Conservation (phyloP, 2,797 vertebrate genomes). For the Heterohyrax brucei region DNA sequence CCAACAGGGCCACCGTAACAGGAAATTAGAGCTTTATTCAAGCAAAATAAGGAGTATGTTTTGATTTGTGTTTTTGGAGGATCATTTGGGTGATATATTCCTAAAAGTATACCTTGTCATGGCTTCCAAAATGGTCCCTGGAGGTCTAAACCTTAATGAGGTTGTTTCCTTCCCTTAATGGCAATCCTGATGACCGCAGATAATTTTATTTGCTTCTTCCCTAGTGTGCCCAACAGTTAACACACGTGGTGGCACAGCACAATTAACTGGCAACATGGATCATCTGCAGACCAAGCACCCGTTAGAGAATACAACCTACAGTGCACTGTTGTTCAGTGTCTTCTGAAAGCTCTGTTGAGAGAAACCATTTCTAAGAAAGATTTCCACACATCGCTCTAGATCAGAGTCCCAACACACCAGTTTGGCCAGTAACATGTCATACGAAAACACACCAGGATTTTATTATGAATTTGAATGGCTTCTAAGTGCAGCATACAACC, state of each 20-base stretch:
- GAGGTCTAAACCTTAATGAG: slow-evolving; percentile 15
- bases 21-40: background rate
- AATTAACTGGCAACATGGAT: slow-evolving; percentile 11
- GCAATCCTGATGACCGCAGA: background rate
- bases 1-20: background rate
- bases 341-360: slow-evolving; percentile 30
- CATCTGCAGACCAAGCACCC: slow-evolving; percentile 10
- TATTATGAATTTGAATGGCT: background rate
- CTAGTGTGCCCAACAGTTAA: background rate
- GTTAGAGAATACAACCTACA: background rate
- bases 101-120: background rate
- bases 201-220: slow-evolving; percentile 1
- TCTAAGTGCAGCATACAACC: background rate
- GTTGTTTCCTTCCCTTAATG: background rate
- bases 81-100: background rate
- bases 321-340: background rate
- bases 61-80: background rate
- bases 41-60: background rate
- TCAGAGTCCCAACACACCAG: background rate
- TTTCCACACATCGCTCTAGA: background rate
- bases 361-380: slow-evolving; percentile 47
- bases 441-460: background rate
- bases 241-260: background rate
- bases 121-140: background rate
- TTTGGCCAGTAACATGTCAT: background rate